Conservation (phyloP, 2,888 invertebrate species). For the Mechanitis mazaeus region DNA sequence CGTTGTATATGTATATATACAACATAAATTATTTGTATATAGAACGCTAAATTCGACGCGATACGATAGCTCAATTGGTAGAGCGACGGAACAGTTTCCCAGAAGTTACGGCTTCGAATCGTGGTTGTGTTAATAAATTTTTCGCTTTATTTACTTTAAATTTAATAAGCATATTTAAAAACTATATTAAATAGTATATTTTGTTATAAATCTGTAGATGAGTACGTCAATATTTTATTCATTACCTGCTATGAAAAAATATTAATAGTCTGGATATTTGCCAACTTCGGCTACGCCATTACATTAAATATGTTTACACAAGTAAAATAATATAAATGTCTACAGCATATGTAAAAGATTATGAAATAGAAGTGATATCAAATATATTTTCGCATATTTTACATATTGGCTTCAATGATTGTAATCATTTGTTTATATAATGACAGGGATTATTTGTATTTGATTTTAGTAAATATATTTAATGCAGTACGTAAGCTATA, state of each 20-base stretch:
- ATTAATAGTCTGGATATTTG: conserved; percentile 17
- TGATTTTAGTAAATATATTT: too few relatives aligned
- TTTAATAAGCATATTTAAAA: too few relatives aligned
- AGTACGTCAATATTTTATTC: conserved; percentile 5
- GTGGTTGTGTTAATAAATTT: too few relatives aligned
- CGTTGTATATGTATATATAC: too few relatives aligned
- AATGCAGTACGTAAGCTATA: too few relatives aligned
- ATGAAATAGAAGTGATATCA: conserved; percentile 2
- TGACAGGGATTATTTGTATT: background rate
- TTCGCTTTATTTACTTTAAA: too few relatives aligned
- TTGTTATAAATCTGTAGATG: background rate
- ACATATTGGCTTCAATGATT: background rate
- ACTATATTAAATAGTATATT: background rate
- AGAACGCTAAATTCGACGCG: too few relatives aligned
- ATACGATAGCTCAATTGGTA: too few relatives aligned
- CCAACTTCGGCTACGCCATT: conserved; percentile 15
- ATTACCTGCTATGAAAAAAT: conserved; percentile 16
- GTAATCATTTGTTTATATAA: background rate
- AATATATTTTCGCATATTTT: background rate
- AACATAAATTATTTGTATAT: too few relatives aligned
- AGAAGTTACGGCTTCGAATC: too few relatives aligned
- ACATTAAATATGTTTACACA: conserved; percentile 6
- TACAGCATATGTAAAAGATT: conserved; percentile 15
- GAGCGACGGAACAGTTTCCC: too few relatives aligned
- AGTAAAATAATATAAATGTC: conserved; percentile 20